Base-by-base conservation (phyloP, 2,888 invertebrate genomes). In the Pharmacophagus antenor region DNA sequence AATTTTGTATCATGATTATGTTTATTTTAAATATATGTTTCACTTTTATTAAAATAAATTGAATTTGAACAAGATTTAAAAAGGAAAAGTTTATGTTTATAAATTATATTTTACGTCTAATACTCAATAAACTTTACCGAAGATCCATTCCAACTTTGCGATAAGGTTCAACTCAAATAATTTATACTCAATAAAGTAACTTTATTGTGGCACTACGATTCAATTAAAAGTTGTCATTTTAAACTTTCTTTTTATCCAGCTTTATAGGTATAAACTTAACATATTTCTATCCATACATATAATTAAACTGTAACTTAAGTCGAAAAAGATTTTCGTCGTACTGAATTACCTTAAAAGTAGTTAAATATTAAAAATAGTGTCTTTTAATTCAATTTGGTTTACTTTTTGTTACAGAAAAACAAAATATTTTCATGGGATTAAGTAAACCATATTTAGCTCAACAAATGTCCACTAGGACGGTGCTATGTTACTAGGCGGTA, bases 61-160 rank as follows among this genome's bases (percentile, higher is more conserved):
- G 1, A 50, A 50, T 31, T 27, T 50, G 15, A 50, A 31, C 50
- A 31, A 50, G 10, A 5, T 22, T 47, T 12, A 21, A 10, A 15
- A 10, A 20, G 12, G 20, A 18, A 50, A 31, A 27, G 31, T 25
- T 49, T 48, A 27, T 31, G 12, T 4, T 20, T 4, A 31, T 15
- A 31, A 50, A 31, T 50, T 20, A 31, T 50, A 20, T 31, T 50
- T 27, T 10, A 12, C 18, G 15, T 15, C 20, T 21, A 20, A 21
- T 50, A 21, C 15, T 17, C 31, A 20, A 50, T 50, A 20, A 50
- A 50, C 31, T 50, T 50, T 50, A 49, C 18, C 21, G 50, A 31
- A 12, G 50, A 50, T 20, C 50, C 50, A 31, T 20, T 4, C 5
- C 6, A 17, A 31, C 12, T 27, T 20, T 20, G 8, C 20, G 20